phyloP scores from a whole-genome alignment of 2,888 invertebrate genomes.

The Ectemnius continuus region DNA sequence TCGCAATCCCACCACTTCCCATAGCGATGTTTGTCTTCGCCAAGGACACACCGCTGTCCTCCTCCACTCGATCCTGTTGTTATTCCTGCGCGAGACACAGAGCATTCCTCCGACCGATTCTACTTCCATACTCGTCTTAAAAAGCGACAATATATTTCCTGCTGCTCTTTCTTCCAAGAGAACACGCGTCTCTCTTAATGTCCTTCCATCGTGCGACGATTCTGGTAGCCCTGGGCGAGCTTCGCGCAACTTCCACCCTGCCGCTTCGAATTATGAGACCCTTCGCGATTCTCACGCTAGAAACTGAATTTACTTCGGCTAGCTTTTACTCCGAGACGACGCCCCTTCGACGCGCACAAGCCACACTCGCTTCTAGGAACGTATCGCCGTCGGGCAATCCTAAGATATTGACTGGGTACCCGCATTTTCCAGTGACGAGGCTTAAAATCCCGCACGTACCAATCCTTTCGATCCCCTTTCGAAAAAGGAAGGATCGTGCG shows the following conservation, averaged over 20 bases:
- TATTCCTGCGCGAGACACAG: slow-evolving; percentile 39
- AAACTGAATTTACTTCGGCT: slow-evolving; percentile 27
- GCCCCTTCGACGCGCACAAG: slow-evolving; percentile 15
- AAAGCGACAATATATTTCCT: background rate
- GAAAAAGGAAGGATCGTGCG: background rate
- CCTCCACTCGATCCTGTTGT: slow-evolving; percentile 21
- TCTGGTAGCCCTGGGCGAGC: background rate
- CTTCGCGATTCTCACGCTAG: slow-evolving; percentile 24
- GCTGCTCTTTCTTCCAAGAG: slow-evolving; percentile 3
- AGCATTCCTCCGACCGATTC: slow-evolving; percentile 14
- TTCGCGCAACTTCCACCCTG: background rate
- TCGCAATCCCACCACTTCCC: background rate
- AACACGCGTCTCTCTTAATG: slow-evolving; percentile 3
- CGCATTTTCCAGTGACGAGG: slow-evolving; percentile 33
- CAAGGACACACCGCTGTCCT: background rate
- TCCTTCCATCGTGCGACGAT: too few relatives aligned
- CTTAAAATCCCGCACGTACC: slow-evolving; percentile 34
- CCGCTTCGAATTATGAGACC: slow-evolving; percentile 39
- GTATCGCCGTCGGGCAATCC: slow-evolving; percentile 23
- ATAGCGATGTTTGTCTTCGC: slow-evolving; percentile 27
- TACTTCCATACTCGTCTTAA: background rate
- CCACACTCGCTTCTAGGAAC: background rate
- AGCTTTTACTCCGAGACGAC: too few relatives aligned
- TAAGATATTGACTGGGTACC: slow-evolving; percentile 46
- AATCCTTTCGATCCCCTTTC: background rate